phyloP scores from a whole-genome alignment of 2,113 vertebrate species.

The Protomyctophum bolini region DNA sequence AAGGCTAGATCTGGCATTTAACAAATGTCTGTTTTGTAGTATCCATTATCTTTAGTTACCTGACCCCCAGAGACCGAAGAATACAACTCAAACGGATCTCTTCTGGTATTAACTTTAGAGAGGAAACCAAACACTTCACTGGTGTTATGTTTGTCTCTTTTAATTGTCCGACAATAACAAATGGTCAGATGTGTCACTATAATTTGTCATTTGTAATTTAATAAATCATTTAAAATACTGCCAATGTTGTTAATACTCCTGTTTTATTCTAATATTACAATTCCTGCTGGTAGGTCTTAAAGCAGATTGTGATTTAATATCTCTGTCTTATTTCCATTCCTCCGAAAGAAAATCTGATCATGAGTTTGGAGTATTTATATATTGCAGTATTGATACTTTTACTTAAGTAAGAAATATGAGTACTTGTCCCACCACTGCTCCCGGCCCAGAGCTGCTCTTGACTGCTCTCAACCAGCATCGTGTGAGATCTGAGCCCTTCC shows the following conservation, averaged over 20 bases:
- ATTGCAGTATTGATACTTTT: too few species aligned
- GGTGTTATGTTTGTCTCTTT: not conserved
- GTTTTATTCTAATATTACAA: not conserved
- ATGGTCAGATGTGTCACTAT: not conserved
- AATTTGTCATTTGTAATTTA: constrained; percentile 1
- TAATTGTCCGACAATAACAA: not conserved
- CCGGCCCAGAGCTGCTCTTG: constrained; percentile 22
- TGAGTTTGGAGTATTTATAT: constrained; percentile 3
- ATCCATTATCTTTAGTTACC: not conserved
- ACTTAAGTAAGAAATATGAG: too few species aligned
- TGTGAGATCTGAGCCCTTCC: constrained; percentile 66
- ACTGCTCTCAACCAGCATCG: constrained; percentile 38
- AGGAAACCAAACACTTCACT: not conserved
- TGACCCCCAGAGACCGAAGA: not conserved
- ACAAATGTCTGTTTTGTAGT: not conserved
- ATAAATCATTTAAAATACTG: not conserved
- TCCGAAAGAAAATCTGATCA: constrained; percentile 2
- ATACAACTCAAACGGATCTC: not conserved
- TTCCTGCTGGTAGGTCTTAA: not conserved
- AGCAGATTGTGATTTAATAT: not conserved
- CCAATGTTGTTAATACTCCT: not conserved
- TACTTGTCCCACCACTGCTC: too few species aligned
- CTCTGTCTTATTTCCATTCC: not conserved
- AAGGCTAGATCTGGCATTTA: too few species aligned
- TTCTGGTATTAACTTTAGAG: not conserved